Evolutionary conservation across 2,113 vertebrate species (phyloP).

Genomic region (Dasyprocta punctata): DNA sequence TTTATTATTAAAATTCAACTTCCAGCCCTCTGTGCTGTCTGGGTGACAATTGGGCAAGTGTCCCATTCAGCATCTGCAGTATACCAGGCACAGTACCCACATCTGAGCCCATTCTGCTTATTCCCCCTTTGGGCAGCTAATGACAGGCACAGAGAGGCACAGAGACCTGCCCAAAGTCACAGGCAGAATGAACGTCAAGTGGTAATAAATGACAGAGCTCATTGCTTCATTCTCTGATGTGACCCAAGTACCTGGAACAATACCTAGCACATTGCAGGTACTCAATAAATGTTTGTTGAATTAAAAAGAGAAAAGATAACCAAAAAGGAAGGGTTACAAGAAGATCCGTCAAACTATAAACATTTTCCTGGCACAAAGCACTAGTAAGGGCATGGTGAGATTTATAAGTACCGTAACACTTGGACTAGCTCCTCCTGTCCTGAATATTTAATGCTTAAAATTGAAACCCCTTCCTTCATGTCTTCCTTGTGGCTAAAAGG

Average conservation of each 20-base stretch:
- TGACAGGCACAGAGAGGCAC: neutral
- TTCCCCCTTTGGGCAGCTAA: neutral
- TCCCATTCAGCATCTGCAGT: neutral
- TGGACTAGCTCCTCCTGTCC: neutral
- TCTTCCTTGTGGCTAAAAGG: neutral
- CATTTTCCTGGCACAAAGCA: neutral
- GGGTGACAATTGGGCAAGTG: neutral
- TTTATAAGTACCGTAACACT: neutral
- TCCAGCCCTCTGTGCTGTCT: slow-evolving; percentile 38
- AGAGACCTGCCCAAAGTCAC: neutral
- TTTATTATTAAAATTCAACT: slow-evolving; percentile 67
- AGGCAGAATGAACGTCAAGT: neutral
- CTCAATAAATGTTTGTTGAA: slow-evolving; percentile 76
- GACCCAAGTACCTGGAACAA: slow-evolving; percentile 55
- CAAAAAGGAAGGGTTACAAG: slow-evolving; percentile 40
- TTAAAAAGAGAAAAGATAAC: slow-evolving; percentile 36
- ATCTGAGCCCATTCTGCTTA: neutral
- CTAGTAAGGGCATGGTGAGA: neutral
- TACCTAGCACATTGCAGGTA: slow-evolving; percentile 57
- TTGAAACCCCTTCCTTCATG: neutral
- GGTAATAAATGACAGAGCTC: neutral
- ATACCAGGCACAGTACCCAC: neutral
- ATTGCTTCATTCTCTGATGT: slow-evolving; percentile 15
- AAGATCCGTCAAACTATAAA: neutral
- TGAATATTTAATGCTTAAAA: neutral